phyloP scores from a whole-genome alignment of 2,113 vertebrate genomes.

The Paramormyrops kingsleyae region DNA sequence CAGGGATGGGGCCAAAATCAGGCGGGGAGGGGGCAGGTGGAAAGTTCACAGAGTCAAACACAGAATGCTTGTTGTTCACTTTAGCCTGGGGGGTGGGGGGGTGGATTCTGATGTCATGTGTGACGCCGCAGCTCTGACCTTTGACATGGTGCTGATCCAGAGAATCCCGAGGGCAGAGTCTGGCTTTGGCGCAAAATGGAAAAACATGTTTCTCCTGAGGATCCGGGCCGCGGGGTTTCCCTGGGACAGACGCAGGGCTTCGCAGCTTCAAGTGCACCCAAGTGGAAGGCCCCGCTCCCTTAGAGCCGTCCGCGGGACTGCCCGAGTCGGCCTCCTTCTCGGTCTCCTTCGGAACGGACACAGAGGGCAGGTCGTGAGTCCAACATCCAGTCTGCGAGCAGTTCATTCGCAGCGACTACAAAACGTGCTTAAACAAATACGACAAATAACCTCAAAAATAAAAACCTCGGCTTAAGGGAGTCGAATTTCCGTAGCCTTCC shows the following conservation, averaged over 20 bases:
- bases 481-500: background rate
- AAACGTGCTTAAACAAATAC: background rate
- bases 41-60: background rate
- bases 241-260: slow-evolving; percentile 35
- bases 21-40: background rate
- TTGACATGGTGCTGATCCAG: slow-evolving; percentile 33
- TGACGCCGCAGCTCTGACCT: slow-evolving; percentile 45
- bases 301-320: slow-evolving; percentile 31
- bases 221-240: slow-evolving; percentile 21
- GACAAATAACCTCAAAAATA: background rate
- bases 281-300: slow-evolving; percentile 41
- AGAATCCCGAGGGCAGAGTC: slow-evolving; percentile 33
- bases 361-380: background rate
- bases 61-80: background rate
- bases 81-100: background rate
- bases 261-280: slow-evolving; percentile 39
- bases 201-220: slow-evolving; percentile 25
- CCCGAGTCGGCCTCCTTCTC: slow-evolving; percentile 28
- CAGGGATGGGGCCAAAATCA: background rate
- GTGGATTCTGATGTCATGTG: background rate
- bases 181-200: slow-evolving; percentile 26
- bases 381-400: background rate
- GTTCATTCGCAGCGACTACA: background rate
- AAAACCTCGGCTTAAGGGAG: background rate
- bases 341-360: slow-evolving; percentile 37